Percentiles rank a stretch among this genome's conserved stretches.
phyloP scores from a whole-genome alignment of 2,797 vertebrate genomes.

The Menidia menidia region DNA sequence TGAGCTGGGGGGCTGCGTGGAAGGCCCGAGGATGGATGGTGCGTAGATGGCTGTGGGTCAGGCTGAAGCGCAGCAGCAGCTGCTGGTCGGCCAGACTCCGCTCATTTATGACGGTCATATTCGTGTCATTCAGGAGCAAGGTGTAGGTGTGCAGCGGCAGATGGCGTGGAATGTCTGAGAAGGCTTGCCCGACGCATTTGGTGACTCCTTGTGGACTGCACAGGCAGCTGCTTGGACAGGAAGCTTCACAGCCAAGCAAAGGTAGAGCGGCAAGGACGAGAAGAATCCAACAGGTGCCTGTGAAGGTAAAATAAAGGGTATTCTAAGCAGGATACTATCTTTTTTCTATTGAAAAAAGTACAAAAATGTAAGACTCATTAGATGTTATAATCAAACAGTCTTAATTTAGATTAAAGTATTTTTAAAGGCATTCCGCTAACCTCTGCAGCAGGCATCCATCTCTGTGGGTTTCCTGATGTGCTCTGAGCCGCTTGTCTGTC shows the following conservation, averaged over 20 bases:
- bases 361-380: no score
- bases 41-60: slow-evolving; percentile 81
- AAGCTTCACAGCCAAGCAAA: slow-evolving; percentile 1
- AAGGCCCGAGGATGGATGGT: slow-evolving; percentile 85
- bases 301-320: background rate
- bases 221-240: slow-evolving; percentile 65
- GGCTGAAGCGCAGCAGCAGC: slow-evolving; percentile 79
- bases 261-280: slow-evolving; percentile 54
- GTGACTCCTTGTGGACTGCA: slow-evolving; percentile 11
- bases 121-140: slow-evolving; percentile 73
- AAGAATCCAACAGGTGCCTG: slow-evolving; percentile 55
- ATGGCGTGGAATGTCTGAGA: slow-evolving; percentile 65
- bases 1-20: slow-evolving; percentile 77
- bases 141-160: slow-evolving; percentile 56
- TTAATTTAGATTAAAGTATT: background rate
- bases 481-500: slow-evolving; percentile 10
- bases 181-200: slow-evolving; percentile 48
- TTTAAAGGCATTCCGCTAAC: slow-evolving; percentile 51
- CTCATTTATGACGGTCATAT: slow-evolving; percentile 68
- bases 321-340: background rate
- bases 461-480: background rate
- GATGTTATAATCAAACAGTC: background rate
- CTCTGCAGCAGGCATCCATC: slow-evolving; percentile 59
- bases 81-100: slow-evolving; percentile 76
- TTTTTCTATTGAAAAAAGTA: background rate